A percentile compares a stretch with the other conserved stretches of the same genome.
Evolutionary conservation across 1,140 invertebrate genomes (phyloP).

Genomic region (Euwallacea fornicatus): DNA sequence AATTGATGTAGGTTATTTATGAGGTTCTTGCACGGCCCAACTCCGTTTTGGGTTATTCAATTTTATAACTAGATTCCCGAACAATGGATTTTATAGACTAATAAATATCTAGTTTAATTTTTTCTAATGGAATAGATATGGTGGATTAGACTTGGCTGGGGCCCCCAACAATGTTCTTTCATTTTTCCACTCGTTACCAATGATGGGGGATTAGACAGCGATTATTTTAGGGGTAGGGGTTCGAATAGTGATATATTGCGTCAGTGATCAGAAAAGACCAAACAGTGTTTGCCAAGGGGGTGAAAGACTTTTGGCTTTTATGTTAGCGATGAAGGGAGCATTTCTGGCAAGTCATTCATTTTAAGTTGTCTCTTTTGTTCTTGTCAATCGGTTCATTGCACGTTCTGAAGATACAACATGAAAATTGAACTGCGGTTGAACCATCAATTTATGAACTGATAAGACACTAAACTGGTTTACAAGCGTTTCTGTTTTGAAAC

Average conservation of each 20-base stretch:
- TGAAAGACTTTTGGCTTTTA: neutral
- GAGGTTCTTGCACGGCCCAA: neutral
- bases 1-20: conserved; percentile 1
- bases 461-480: too few species aligned
- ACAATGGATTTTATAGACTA: too few species aligned
- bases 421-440: too few species aligned
- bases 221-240: neutral
- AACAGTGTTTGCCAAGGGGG: conserved; percentile 2
- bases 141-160: neutral
- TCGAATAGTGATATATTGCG: neutral
- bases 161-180: neutral
- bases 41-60: too few species aligned
- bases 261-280: neutral
- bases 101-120: too few species aligned
- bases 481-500: too few species aligned
- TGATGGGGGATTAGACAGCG: neutral
- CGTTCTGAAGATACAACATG: too few species aligned
- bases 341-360: neutral
- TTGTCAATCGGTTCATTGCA: too few species aligned
- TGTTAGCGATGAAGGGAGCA: neutral
- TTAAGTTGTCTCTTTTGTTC: conserved; percentile 4
- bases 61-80: too few species aligned
- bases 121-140: too few species aligned
- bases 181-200: neutral
- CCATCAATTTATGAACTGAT: too few species aligned